Evolutionary conservation across 2,888 invertebrate species (phyloP).

Genomic region (Ctena decussata): DNA sequence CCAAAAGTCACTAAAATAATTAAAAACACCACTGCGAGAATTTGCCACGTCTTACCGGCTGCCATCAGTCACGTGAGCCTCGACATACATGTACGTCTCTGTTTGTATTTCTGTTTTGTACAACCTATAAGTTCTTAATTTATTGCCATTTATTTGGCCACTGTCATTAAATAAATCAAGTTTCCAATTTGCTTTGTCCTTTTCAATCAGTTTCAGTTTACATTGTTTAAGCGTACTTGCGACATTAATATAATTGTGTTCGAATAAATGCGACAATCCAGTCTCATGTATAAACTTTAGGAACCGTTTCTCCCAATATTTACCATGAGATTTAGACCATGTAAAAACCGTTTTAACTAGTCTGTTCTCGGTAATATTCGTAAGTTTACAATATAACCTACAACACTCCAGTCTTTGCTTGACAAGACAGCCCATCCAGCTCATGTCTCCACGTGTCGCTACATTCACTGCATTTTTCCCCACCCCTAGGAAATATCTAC

Average conservation of each 20-base stretch:
- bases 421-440: conserved; percentile 3
- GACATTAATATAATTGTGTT: neutral
- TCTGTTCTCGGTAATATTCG: neutral
- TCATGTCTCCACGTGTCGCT: conserved; percentile 2
- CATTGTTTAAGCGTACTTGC: neutral
- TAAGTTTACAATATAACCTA: neutral
- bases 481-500: conserved; percentile 5
- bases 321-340: conserved; percentile 6
- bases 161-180: neutral
- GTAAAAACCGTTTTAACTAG: neutral
- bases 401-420: conserved; percentile 3
- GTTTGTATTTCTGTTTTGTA: no score
- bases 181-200: neutral
- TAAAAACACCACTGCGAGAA: no score
- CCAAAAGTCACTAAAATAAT: no score
- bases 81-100: no score
- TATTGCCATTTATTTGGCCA: neutral
- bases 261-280: neutral
- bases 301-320: neutral
- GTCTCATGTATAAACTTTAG: neutral
- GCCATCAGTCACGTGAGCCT: no score
- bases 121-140: conserved; percentile 13
- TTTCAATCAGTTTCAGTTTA: neutral
- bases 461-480: neutral
- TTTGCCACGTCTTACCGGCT: no score